phyloP scores from a whole-genome alignment of 1,140 invertebrate species.

The Andrena cerasifolii region DNA sequence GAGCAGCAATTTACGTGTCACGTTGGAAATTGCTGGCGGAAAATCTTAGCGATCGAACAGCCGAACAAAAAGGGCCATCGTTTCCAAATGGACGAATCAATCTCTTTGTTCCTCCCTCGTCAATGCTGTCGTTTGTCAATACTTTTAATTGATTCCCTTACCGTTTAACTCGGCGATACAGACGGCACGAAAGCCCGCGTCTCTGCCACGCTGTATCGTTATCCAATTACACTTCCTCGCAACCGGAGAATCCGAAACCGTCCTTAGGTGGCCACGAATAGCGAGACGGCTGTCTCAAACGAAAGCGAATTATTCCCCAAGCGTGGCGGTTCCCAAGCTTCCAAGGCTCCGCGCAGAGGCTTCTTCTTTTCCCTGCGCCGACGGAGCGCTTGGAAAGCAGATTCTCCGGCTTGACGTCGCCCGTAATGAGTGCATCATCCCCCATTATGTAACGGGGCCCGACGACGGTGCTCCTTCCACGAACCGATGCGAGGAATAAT shows the following conservation, averaged over 20 bases:
- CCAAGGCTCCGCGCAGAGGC: too few relatives aligned
- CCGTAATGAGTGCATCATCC: constrained; percentile 52
- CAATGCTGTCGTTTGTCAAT: neutral
- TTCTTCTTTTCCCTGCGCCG: neutral
- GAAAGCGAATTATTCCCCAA: neutral
- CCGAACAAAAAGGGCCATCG: neutral
- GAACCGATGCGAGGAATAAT: constrained; percentile 65
- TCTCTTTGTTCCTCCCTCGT: neutral
- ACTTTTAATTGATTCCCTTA: neutral
- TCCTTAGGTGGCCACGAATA: neutral
- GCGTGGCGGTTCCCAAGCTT: neutral
- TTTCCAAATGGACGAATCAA: neutral
- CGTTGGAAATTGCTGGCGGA: neutral
- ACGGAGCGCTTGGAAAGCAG: constrained; percentile 41
- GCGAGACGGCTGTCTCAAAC: neutral
- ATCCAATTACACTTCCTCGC: too few relatives aligned
- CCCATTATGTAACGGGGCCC: constrained; percentile 47
- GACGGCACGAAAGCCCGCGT: too few relatives aligned
- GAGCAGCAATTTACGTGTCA: neutral
- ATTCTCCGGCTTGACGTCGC: constrained; percentile 35
- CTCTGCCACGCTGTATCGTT: too few relatives aligned
- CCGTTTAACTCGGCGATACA: neutral
- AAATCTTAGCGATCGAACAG: neutral
- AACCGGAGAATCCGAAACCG: too few relatives aligned
- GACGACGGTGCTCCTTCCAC: constrained; percentile 45